Evolutionary conservation across 1,140 invertebrate genomes (phyloP), one percentile per base, ranked within the genome.

Genomic region (Hycleus cichorii): DNA sequence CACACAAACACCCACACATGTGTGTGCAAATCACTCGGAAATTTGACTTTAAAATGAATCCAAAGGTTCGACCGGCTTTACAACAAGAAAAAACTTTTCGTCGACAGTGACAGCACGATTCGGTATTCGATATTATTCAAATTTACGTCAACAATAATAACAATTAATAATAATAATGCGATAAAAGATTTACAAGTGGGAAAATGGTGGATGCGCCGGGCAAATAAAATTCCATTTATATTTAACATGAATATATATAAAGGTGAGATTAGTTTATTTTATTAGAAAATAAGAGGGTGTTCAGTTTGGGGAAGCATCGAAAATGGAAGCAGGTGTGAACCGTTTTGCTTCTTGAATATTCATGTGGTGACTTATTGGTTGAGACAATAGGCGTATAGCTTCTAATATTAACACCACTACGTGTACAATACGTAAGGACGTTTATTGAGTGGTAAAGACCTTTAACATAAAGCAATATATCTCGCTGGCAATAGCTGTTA

Each of bases 311-410:
- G 42, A 45, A 27, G 51, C 44, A 42, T 45, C 27, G 32, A 53
- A 53, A 53, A 53, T 53, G 40, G 46, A 53, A 53, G 51, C 58
- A 59, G 58, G 58, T 59, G 58, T 51, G 49, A 49, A 40, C 51
- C 46, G 58, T 49, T 55, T 56, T 53, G 49, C 57, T 58, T 58
- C 57, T 59, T 59, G 58, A 59, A 59, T 59, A 59, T 59, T 59
- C 58, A 59, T 59, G 58, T 39, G 45, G 58, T 59, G 58, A 59
- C 58, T 59, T 59, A 59, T 59, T 54, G 51, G 58, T 51, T 54
- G 51, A 46, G 47, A 59, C 58, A 59, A 59, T 59, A 59, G 58
- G 49, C 47, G 51, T 5, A 32, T 32, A 32, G 32, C 32, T 32
- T 32, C 32, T 47, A 39, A 51, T 27, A 55, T 59, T 55, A 59